phyloP scores from a whole-genome alignment of 2,797 vertebrate species.

The Caiman crocodilus region DNA sequence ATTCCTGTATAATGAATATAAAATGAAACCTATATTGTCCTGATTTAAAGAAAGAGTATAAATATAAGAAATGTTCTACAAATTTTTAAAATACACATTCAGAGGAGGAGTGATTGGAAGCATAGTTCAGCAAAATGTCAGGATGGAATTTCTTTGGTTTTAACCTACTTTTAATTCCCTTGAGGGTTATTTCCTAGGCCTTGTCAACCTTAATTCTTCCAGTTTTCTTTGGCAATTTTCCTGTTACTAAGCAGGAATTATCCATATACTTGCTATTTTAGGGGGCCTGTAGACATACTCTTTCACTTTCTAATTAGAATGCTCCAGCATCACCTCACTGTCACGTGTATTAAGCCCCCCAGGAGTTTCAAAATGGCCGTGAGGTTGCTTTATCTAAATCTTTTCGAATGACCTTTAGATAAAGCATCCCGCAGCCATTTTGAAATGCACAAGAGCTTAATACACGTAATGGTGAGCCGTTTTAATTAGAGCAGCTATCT shows the following conservation, averaged over 20 bases:
- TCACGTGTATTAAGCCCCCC: no score
- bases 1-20: not conserved
- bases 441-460: no score
- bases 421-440: no score
- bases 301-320: no score
- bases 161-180: not conserved
- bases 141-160: conserved; percentile 3
- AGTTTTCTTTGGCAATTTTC: conserved; percentile 26
- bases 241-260: not conserved
- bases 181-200: conserved; percentile 16
- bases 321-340: no score
- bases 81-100: not conserved
- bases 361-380: no score
- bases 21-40: conserved; percentile 11
- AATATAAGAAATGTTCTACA: not conserved
- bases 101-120: not conserved
- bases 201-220: conserved; percentile 32
- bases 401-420: no score
- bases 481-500: no score
- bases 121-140: not conserved
- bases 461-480: no score
- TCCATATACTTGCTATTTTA: not conserved
- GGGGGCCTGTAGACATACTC: no score
- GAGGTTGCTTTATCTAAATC: no score
- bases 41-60: not conserved